Evolutionary conservation across 2,113 vertebrate species (phyloP).

Genomic region (Naja naja): DNA sequence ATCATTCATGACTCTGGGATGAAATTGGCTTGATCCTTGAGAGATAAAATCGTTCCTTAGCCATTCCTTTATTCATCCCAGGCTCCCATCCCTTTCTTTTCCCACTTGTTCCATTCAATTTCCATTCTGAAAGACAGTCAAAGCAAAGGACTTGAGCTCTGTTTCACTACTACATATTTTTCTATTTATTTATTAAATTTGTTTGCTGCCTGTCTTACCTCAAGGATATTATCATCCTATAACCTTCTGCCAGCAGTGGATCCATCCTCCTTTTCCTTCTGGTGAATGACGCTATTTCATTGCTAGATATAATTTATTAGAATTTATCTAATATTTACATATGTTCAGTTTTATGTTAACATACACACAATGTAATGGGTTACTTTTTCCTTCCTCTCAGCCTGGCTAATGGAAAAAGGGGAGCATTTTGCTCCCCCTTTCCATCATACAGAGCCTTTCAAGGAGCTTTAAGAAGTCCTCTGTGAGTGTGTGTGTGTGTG

Average conservation of each 20-base stretch:
- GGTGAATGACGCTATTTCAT: background rate
- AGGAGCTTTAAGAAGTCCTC: background rate
- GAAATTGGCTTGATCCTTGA: background rate
- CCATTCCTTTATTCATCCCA: background rate
- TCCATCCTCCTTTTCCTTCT: background rate
- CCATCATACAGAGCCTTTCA: constrained; percentile 8
- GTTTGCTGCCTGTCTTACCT: background rate
- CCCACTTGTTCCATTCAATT: background rate
- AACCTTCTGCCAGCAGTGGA: background rate
- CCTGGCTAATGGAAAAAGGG: background rate
- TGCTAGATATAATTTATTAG: background rate
- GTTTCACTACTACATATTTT: background rate
- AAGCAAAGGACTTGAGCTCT: background rate
- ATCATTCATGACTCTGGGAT: background rate
- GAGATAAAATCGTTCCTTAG: background rate
- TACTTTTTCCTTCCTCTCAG: background rate
- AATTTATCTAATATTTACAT: background rate
- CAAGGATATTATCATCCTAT: background rate
- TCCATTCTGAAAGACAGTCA: background rate
- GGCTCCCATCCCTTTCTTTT: background rate
- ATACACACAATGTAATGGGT: background rate
- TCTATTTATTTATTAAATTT: background rate
- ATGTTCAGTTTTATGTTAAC: fast-evolving
- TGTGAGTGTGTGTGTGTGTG: background rate
- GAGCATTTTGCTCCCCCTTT: background rate